Conservation (phyloP, 2,797 vertebrate species). For the Forpus xanthops region DNA sequence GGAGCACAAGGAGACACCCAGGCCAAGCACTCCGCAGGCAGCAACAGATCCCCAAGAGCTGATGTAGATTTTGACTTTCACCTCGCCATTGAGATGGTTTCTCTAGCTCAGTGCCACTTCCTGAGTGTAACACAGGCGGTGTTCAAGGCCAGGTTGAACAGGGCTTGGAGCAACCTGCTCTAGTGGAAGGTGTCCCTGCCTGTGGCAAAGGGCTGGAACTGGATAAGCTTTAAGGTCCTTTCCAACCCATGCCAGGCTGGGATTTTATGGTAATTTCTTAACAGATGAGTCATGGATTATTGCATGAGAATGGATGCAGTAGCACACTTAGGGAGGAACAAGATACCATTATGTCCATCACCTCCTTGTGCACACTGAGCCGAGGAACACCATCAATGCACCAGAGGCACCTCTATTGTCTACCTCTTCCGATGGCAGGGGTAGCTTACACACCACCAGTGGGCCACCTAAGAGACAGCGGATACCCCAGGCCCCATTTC, state of each 20-base stretch:
- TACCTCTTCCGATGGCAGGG: neutral
- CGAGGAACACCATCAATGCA: neutral
- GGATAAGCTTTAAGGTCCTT: no score
- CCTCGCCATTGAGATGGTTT: neutral
- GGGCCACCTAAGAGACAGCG: neutral
- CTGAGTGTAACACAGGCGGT: neutral
- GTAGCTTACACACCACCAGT: no score
- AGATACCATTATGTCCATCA: neutral
- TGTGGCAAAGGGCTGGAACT: neutral
- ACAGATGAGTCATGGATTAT: no score
- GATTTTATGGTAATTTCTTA: neutral
- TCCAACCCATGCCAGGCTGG: no score
- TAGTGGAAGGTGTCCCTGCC: neutral
- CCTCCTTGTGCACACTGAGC: neutral
- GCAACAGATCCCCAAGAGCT: neutral
- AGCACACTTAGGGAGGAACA: neutral
- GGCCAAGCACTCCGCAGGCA: neutral
- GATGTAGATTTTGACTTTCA: neutral
- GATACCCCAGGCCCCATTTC: neutral
- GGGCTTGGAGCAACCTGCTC: neutral
- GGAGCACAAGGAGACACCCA: neutral
- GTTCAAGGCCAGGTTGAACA: no score
- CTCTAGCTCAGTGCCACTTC: neutral
- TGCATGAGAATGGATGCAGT: rapidly evolving
- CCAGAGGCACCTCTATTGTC: neutral